Conservation (phyloP, 2,888 invertebrate genomes). For the Zhengitettix transpicula region DNA sequence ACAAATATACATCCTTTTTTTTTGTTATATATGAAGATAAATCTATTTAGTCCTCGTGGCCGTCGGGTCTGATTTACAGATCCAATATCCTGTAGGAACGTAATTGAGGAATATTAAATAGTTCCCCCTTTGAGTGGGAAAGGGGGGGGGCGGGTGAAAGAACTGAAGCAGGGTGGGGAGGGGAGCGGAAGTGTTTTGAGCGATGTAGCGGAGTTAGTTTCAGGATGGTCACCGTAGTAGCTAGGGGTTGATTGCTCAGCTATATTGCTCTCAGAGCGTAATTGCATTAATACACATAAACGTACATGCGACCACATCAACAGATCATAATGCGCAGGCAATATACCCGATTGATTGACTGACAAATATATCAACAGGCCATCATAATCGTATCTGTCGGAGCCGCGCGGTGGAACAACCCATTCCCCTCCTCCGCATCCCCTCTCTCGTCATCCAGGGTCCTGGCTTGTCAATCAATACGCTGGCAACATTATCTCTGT, state of each 20-base stretch:
- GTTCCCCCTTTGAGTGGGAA: too few relatives aligned
- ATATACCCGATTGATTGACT: constrained; percentile 11
- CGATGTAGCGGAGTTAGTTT: background rate
- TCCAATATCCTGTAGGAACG: too few relatives aligned
- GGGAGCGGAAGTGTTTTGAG: background rate
- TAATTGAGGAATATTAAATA: too few relatives aligned
- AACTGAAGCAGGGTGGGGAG: too few relatives aligned
- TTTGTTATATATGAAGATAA: too few relatives aligned
- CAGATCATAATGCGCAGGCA: constrained; percentile 9
- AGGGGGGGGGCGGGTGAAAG: background rate
- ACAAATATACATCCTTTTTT: too few relatives aligned
- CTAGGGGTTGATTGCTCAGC: constrained; percentile 1
- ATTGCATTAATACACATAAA: constrained; percentile 11
- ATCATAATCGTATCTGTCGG: constrained; percentile 1
- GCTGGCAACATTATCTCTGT: background rate
- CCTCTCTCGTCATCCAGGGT: background rate
- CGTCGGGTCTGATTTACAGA: too few relatives aligned
- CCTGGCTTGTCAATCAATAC: constrained; percentile 10
- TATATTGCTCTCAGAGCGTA: constrained; percentile 3
- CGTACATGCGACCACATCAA: constrained; percentile 7
- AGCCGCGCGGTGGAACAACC: background rate
- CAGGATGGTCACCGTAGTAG: too few relatives aligned
- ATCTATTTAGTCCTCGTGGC: too few relatives aligned
- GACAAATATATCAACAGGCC: constrained; percentile 10
- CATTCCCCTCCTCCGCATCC: background rate